These are phyloP conservation scores for Hemibagrus guttatus DNA, from an alignment of 2,797 vertebrate species.

Conservation along the genomic window DNA sequence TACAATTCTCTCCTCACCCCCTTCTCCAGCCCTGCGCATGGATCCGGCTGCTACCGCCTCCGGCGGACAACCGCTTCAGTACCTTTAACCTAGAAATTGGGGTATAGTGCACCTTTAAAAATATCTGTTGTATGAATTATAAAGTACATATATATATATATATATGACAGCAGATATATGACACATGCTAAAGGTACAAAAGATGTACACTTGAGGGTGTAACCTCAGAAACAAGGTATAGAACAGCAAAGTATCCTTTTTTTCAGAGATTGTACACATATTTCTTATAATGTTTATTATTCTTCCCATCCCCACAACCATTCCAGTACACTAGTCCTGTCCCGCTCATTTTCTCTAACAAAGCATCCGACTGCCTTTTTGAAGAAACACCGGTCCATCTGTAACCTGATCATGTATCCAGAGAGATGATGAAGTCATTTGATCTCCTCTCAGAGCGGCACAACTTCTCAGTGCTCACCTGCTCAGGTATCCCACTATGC, in stretches of 20 bases:
- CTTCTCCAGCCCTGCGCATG: too few species aligned
- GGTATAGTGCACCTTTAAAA: background rate
- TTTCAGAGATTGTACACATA: background rate
- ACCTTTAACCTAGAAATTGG: background rate
- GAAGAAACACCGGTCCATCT: constrained; percentile 27
- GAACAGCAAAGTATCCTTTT: background rate
- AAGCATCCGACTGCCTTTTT: background rate
- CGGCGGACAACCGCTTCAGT: too few species aligned
- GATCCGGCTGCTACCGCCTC: too few species aligned
- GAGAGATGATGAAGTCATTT: constrained; percentile 61
- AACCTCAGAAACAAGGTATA: background rate
- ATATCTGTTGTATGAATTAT: background rate
- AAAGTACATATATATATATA: too few species aligned
- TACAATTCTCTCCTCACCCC: too few species aligned
- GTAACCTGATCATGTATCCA: constrained; percentile 65
- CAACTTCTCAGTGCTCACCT: constrained; percentile 57
- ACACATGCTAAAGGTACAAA: background rate
- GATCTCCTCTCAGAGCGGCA: constrained; percentile 61
- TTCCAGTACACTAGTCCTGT: background rate
- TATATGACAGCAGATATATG: too few species aligned
- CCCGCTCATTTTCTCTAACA: background rate
- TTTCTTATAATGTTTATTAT: background rate
- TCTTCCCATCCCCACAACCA: background rate
- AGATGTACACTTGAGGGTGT: background rate
- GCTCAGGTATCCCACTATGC: constrained; percentile 70